These are phyloP conservation scores for Fragum sueziense DNA, from an alignment of 2,888 invertebrate species.

Conservation along the genomic window DNA sequence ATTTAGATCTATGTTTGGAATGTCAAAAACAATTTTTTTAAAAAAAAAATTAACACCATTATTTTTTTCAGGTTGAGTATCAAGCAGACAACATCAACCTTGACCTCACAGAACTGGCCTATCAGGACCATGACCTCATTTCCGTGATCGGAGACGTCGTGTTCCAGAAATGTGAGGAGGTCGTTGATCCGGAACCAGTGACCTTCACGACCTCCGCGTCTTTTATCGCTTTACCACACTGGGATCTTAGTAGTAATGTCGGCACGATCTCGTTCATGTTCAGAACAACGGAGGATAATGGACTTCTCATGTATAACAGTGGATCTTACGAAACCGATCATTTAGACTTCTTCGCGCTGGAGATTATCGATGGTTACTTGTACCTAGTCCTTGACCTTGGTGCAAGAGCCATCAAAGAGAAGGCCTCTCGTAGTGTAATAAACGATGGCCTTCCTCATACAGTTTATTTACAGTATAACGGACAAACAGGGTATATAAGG, in stretches of 20 bases:
- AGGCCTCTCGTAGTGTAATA: conserved; percentile 89
- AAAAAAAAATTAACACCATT: not conserved
- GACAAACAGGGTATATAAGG: conserved; percentile 92
- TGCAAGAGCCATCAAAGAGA: conserved; percentile 88
- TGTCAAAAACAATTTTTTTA: not conserved
- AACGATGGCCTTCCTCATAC: conserved; percentile 98
- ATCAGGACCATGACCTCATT: conserved; percentile 91
- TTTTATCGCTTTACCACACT: conserved; percentile 87
- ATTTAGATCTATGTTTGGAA: too few relatives aligned
- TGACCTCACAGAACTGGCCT: conserved; percentile 94
- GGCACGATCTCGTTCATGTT: conserved; percentile 97
- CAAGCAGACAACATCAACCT: conserved; percentile 93
- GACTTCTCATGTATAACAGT: conserved; percentile 95
- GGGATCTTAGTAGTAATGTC: conserved; percentile 91
- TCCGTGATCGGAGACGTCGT: conserved; percentile 92
- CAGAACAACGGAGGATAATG: conserved; percentile 96
- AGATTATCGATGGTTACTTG: conserved; percentile 95
- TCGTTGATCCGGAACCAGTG: conserved; percentile 88
- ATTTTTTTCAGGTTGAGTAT: conserved; percentile 90
- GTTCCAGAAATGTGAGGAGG: conserved; percentile 79
- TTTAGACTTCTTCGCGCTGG: conserved; percentile 95
- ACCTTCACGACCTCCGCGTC: conserved; percentile 96
- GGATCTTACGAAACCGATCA: conserved; percentile 83
- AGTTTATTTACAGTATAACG: conserved; percentile 90
- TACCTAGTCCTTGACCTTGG: conserved; percentile 96